These are phyloP conservation scores for Oxyruncus cristatus DNA, from an alignment of 2,113 vertebrate species.

Conservation along the genomic window DNA sequence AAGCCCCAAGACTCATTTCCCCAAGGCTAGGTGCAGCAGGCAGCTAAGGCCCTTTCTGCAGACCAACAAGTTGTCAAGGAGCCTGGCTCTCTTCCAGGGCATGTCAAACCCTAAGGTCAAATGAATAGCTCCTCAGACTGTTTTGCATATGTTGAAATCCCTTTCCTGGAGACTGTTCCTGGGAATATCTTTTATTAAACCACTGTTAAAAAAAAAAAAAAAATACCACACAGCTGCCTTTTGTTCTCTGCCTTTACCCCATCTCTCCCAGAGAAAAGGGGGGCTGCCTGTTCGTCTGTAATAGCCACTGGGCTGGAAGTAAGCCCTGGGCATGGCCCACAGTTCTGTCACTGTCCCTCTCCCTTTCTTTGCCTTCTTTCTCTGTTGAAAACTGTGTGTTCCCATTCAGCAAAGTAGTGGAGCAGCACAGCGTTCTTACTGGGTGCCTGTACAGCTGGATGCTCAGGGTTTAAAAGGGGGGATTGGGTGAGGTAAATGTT, in stretches of 20 bases:
- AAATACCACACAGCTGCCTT: neutral
- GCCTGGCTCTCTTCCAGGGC: neutral
- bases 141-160: neutral
- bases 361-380: neutral
- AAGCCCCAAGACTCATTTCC: neutral
- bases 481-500: neutral
- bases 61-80: neutral
- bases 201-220: neutral
- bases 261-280: neutral
- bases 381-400: neutral
- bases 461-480: accelerated
- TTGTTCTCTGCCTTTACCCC: neutral
- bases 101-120: neutral
- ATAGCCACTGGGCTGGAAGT: accelerated
- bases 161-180: neutral
- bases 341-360: neutral
- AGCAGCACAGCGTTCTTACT: neutral
- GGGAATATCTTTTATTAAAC: neutral
- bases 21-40: neutral
- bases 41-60: neutral
- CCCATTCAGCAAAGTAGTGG: neutral
- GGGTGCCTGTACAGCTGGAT: neutral
- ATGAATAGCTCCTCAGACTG: neutral
- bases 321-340: neutral
- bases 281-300: neutral